Conservation (phyloP, 2,113 vertebrate species). For the Dascyllus trimaculatus region DNA sequence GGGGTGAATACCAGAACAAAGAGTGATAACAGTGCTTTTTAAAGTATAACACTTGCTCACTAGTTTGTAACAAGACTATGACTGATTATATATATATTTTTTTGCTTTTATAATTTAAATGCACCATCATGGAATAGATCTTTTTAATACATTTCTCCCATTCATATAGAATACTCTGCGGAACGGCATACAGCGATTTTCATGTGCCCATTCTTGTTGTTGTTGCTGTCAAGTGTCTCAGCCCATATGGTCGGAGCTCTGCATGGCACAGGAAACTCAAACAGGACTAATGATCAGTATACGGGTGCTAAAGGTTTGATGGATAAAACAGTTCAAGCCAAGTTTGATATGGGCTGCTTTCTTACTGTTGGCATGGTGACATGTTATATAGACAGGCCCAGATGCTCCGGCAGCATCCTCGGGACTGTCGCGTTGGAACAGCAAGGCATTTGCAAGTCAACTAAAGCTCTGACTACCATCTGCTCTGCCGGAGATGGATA, state of each 20-base stretch:
- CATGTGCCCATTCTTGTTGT: too few relatives aligned
- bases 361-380: constrained; percentile 52
- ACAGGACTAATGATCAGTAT: constrained; percentile 1
- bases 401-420: constrained; percentile 72
- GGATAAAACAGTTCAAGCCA: constrained; percentile 16
- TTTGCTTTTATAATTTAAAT: too few relatives aligned
- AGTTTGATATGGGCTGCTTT: constrained; percentile 31
- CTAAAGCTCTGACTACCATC: constrained; percentile 78
- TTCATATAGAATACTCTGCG: background rate
- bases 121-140: background rate
- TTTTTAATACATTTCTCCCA: background rate
- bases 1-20: too few relatives aligned
- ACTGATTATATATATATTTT: background rate
- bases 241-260: background rate
- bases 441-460: constrained; percentile 79
- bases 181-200: background rate
- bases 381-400: constrained; percentile 73
- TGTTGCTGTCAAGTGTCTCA: constrained; percentile 1
- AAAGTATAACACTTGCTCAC: too few relatives aligned
- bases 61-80: too few relatives aligned
- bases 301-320: constrained; percentile 18
- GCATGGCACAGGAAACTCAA: background rate
- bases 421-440: constrained; percentile 72
- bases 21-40: too few relatives aligned
- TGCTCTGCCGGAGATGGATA: constrained; percentile 74